These are phyloP conservation scores for Sebastes hubbsi DNA, from an alignment of 2,797 vertebrate species.

Conservation along the genomic window DNA sequence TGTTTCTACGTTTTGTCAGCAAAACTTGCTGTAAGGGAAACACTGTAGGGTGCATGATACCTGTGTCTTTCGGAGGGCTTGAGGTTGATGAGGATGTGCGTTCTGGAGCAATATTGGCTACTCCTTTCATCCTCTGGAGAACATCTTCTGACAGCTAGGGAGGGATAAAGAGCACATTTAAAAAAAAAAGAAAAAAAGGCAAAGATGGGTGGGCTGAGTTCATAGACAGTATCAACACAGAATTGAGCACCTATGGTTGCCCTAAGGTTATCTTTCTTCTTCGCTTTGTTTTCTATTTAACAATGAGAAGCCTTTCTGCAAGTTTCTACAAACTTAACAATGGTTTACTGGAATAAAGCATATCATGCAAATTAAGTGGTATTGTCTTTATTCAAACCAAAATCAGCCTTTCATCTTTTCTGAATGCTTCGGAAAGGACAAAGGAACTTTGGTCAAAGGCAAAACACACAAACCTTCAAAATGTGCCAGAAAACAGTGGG, in stretches of 20 bases:
- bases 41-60: constrained; percentile 20
- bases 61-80: constrained; percentile 60
- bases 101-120: constrained; percentile 70
- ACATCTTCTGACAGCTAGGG: constrained; percentile 91
- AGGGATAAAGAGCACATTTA: neutral
- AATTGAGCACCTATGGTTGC: no score
- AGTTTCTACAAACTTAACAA: neutral
- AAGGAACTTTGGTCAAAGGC: neutral
- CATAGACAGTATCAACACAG: neutral
- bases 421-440: neutral
- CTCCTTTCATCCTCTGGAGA: constrained; percentile 90
- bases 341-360: neutral
- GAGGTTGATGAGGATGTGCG: constrained; percentile 33
- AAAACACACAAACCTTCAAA: neutral
- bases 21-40: neutral
- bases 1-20: neutral
- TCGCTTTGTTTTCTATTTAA: neutral
- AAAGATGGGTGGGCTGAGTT: neutral
- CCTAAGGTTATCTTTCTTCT: neutral
- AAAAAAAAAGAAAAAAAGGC: neutral
- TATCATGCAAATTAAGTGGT: neutral
- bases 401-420: neutral
- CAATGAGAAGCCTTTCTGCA: neutral
- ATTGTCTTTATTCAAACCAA: neutral
- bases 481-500: neutral